Percentiles rank a stretch among this genome's conserved stretches.
These are phyloP conservation scores for Cosmia trapezina DNA, from an alignment of 2,888 invertebrate genomes.

Conservation along the genomic window DNA sequence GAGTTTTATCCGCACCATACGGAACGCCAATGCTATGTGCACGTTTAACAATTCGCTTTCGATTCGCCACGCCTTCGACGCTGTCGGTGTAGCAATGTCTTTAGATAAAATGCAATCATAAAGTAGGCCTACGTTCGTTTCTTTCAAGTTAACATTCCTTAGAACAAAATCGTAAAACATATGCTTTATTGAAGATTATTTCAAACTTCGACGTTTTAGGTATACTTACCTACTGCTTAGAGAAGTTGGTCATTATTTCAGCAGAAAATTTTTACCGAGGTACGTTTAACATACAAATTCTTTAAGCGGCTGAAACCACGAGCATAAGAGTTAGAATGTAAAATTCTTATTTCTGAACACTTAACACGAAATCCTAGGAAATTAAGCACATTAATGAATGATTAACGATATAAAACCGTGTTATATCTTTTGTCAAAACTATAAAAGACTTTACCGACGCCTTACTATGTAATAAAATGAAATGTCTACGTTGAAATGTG, in stretches of 20 bases:
- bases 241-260: constrained; percentile 17
- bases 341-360: constrained; percentile 4
- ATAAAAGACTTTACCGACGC: constrained; percentile 34
- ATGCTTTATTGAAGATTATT: constrained; percentile 18
- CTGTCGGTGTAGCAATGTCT: constrained; percentile 12
- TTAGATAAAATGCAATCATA: constrained; percentile 3
- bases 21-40: neutral
- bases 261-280: constrained; percentile 8
- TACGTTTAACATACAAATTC: constrained; percentile 1
- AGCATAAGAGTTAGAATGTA: constrained; percentile 5
- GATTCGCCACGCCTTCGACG: neutral
- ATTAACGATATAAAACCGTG: constrained; percentile 21
- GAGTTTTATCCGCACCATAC: neutral
- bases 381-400: constrained; percentile 13
- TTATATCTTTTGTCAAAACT: constrained; percentile 35
- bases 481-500: constrained; percentile 8
- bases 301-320: neutral
- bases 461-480: constrained; percentile 25
- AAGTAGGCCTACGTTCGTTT: neutral
- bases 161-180: constrained; percentile 18
- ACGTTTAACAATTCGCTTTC: constrained; percentile 11
- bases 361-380: constrained; percentile 29
- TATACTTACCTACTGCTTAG: too few species aligned
- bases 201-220: constrained; percentile 17
- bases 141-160: constrained; percentile 22